Conservation (phyloP, 2,888 invertebrate genomes). For the Drosophila meridionalis region DNA sequence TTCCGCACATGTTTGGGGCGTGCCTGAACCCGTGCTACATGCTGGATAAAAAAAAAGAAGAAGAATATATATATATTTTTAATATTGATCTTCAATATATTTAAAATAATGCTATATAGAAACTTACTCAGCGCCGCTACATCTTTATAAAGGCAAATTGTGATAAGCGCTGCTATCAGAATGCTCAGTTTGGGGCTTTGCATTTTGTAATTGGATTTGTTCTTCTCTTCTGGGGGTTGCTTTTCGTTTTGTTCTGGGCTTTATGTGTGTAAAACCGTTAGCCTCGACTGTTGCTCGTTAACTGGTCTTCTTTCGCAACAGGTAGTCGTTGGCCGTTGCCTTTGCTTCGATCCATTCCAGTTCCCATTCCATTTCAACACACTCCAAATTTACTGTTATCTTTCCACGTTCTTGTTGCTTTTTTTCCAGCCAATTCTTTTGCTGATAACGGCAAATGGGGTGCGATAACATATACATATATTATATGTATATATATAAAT, state of each 20-base stretch:
- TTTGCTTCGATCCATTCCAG: not conserved
- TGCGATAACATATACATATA: conserved; percentile 24
- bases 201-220: conserved; percentile 29
- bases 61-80: not conserved
- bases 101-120: not conserved
- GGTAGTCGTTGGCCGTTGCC: conserved; percentile 26
- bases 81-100: not conserved
- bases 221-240: not conserved
- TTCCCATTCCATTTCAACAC: conserved; percentile 15
- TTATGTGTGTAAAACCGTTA: not conserved
- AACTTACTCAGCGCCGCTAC: conserved; percentile 23
- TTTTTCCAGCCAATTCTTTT: conserved; percentile 13
- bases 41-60: not conserved
- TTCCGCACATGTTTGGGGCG: not conserved
- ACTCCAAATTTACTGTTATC: conserved; percentile 29
- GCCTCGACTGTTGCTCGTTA: conserved; percentile 25
- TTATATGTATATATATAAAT: not conserved
- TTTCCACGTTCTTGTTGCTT: not conserved
- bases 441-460: conserved; percentile 40
- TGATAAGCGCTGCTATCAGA: conserved; percentile 42
- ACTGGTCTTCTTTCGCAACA: conserved; percentile 36
- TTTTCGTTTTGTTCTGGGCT: not conserved
- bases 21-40: not conserved
- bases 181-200: conserved; percentile 14
- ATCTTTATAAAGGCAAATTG: conserved; percentile 15